Base-by-base conservation (phyloP, 2,797 vertebrate species). In the Hyperoplus immaculatus region DNA sequence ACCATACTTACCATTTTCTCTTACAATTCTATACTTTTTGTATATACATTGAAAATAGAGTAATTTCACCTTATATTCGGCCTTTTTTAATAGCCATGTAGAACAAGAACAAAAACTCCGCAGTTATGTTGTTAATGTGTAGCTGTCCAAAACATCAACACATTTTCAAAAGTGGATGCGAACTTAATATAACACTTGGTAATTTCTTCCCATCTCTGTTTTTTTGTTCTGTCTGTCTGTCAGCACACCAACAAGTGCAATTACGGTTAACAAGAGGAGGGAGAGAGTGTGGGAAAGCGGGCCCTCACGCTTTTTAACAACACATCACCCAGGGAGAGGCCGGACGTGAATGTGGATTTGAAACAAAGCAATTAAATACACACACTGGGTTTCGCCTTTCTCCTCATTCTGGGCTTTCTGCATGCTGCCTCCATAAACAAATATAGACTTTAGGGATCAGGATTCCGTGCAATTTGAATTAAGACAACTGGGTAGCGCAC, bases 301-400 rank as follows among this genome's bases (percentile, higher is more conserved):
- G 82, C 83, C 87, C 82, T 10, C 56, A 60, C 67, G 88, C 89
- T 93, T 94, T 94, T 93, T 92, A 94, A 94, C 91, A 94, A 90
- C 90, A 93, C 88, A 90, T 94, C 92, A 93, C 92, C 87, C 88
- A 78, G 90, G 90, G 93, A 94, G 91, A 92, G 84, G 82, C 78
- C 89, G 78, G 91, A 93, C 74, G 73, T 83, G 92, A 91, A 93
- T 89, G 87, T 88, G 89, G 93, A 95, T 94, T 86, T 93, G 93
- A 96, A 96, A 93, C 93, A 94, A 93, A 88, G 93, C 95, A 95
- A 95, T 95, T 95, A 95, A 94, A 90, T 85, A 90, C 88, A 89
- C 88, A 79, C 85, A 77, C 76, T 82, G 79, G 87, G 74, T 86
- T 88, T 83, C 82, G 56, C 73, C 84, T 85, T 86, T 78, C 77